Evolutionary conservation across 23 tunicate species (phyloP), one percentile per base, ranked within the genome.

Genomic region (Clavelina lepadiformis): DNA sequence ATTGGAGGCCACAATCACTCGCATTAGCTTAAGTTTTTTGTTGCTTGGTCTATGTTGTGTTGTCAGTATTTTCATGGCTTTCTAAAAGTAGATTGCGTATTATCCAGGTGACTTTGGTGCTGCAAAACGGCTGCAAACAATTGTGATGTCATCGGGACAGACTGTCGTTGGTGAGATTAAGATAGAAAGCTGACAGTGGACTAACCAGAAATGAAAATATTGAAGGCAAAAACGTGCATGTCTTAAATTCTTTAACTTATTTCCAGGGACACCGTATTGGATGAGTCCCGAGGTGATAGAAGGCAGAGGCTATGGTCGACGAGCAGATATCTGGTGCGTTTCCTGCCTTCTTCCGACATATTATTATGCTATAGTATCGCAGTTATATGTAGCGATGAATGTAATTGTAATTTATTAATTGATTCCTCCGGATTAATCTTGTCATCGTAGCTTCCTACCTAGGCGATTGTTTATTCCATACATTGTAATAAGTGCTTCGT

Each of bases 261-360:
- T 44, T 44, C 49, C 62, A 89, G 97, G 97, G n/a, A 89, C 97
- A 6, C 97, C 97, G 1, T 89, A 89, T 51, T 89, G 97, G 97
- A 89, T 89, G 97, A 76, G 89, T 76, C 97, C 97, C 11, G 97
- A 89, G 36, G 97, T 89, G 37, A 89, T 89, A 24, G 97, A 81
- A 61, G 97, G 97, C 18, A 69, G 71, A 31, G 97, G 97, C 5
- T 89, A 82, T 58, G 97, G 97, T 25, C 53, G 97, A 45, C 69
- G 97, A 38, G 97, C 97, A 31, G 97, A 89, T 49, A 70, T 89
- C 5, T 89, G 97, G 97, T 89, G 32, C 52, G 97, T 72, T 15
- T 28, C 49, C 15, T 41, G 49, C n/a, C n/a, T n/a, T n/a, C n/a
- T n/a, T n/a, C n/a, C n/a, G n/a, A n/a, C n/a, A n/a, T n/a, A n/a